Evolutionary conservation across 1,140 invertebrate genomes (phyloP), one percentile per base, ranked within the genome.

Genomic region (Lepidurus packardi): DNA sequence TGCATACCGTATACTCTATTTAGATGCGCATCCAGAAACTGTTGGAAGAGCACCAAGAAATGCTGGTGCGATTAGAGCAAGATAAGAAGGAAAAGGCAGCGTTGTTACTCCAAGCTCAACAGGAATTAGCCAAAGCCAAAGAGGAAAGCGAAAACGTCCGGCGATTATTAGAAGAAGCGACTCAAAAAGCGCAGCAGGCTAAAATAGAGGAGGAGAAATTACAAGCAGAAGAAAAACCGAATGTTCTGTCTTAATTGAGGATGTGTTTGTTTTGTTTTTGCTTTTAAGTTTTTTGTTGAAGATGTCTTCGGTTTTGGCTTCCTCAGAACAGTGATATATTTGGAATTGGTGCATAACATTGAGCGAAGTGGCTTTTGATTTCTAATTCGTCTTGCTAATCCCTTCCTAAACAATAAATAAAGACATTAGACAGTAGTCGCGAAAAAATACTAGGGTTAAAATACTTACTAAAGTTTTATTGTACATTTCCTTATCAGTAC

Each of bases 31-130:
- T 65, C 53, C 53, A 65, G 53, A 65, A 21, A 21, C 13, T 65
- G 13, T 65, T 65, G 53, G 53, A 65, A 13, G 53, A 65, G 21
- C 53, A 65, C 21, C 53, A 65, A 65, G 53, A 65, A 65, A 65
- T 65, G 53, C 53, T 65, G 16, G 16, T 65, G 1, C 16, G 21
- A 21, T 65, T 65, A 65, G 53, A 65, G 53, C 53, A 65, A 65
- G 53, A 65, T 3, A 65, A 65, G 53, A 65, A 65, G 21, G 53
- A 65, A 65, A 65, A 65, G 13, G 53, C 53, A 21, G 53, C 53
- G 16, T 65, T 65, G 21, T 16, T 65, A 21, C 53, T n/a, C 6
- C 53, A 65, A 21, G 53, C 53, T 1, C 53, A 65, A n/a, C 16
- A 65, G 21, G 53, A 65, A 16, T 16, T 65, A 21, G 53, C 53